Base-by-base conservation (phyloP, 1,140 invertebrate genomes). In the Melitaea cinxia region DNA sequence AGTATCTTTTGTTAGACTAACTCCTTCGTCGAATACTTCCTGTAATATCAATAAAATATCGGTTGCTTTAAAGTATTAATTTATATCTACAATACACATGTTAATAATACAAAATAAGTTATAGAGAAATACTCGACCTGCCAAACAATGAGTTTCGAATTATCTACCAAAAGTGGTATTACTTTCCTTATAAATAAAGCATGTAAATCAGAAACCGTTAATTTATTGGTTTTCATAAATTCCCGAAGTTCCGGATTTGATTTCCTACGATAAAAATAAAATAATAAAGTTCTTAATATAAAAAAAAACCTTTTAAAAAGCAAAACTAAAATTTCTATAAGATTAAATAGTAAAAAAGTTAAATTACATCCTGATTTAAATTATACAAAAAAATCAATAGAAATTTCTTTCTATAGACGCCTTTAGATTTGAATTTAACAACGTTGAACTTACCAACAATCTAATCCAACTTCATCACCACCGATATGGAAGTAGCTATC, bases 401-500 rank as follows among this genome's bases (percentile, higher is more conserved):
- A n/a, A n/a, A n/a, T n/a, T n/a, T n/a, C n/a, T n/a, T n/a, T n/a
- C n/a, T n/a, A n/a, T n/a, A n/a, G n/a, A n/a, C n/a, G n/a, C n/a
- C n/a, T n/a, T n/a, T n/a, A n/a, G n/a, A n/a, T n/a, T n/a, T n/a
- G n/a, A n/a, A n/a, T n/a, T n/a, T n/a, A n/a, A n/a, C n/a, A n/a
- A n/a, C n/a, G n/a, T n/a, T n/a, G n/a, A n/a, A 59, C 63, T 70
- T 91, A 96, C 97, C 98, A 99, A 80, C 98, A 99, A 52, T 93
- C 89, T 75, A 96, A 95, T 26, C 92, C 93, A 0, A 99, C 97
- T 92, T 99, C 98, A 86, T 99, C 98, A 0, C 97, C 97, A 17
- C 98, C 98, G 0, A 98, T 79, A 89, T 98, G 97, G 19, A 98
- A 76, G 82, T 95, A 97, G 66, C 93, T 85, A 70, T 98, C 97